Percentiles rank a stretch among this genome's conserved stretches.
Conservation (phyloP, 92 coral and sea anemone species). For the Porites evermanni region DNA sequence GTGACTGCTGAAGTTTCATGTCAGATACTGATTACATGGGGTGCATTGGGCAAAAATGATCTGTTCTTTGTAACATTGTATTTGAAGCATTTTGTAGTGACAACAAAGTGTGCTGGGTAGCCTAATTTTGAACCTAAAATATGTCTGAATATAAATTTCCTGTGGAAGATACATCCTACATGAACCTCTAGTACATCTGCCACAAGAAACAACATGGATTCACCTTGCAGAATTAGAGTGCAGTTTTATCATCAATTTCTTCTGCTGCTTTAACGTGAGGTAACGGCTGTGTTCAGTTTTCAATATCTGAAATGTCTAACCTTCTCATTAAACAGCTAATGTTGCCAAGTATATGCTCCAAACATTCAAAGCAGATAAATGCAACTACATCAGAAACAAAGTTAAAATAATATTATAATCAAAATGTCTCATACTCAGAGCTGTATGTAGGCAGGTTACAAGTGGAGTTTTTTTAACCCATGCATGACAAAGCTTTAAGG, state of each 20-base stretch:
- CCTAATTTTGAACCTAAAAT: no score
- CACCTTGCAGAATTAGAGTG: background rate
- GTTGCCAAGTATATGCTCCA: background rate
- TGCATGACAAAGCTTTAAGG: slow-evolving; percentile 28
- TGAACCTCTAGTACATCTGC: background rate
- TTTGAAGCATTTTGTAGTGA: background rate
- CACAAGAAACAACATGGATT: background rate
- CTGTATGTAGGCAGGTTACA: background rate
- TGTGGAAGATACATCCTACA: no score
- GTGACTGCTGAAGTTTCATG: no score
- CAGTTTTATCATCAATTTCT: background rate
- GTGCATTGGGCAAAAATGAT: slow-evolving; percentile 10
- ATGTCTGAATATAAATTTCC: no score
- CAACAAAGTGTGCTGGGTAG: no score
- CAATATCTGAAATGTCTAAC: background rate
- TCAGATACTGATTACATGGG: no score
- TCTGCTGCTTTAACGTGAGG: background rate
- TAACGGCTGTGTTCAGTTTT: background rate
- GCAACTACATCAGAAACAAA: slow-evolving; percentile 16
- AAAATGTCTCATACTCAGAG: slow-evolving; percentile 7
- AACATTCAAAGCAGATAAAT: background rate
- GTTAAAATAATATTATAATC: background rate
- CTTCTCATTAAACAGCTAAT: background rate
- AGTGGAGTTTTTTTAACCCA: background rate
- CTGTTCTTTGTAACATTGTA: background rate